Evolutionary conservation across 2,888 invertebrate species (phyloP), one percentile per base, ranked within the genome.

Genomic region (Acronicta alni): DNA sequence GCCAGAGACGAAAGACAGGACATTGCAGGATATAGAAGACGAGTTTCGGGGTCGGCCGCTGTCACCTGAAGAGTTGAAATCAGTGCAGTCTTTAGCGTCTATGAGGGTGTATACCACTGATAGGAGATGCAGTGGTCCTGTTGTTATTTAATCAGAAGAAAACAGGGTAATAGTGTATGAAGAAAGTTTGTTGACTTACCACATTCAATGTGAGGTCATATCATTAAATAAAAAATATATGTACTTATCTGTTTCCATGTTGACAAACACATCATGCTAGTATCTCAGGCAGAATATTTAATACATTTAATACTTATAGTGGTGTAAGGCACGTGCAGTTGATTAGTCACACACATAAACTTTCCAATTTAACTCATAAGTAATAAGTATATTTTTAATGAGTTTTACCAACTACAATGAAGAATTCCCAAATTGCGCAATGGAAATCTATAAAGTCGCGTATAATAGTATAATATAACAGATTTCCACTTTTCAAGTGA

Each of bases 1-100:
- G 5, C 92, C 92, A 0, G 92, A 92, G 68, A 92, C 92, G 0
- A 92, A 92, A 16, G 92, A 91, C 48, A 86, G 90, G 57, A 91
- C 91, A 0, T 67, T 91, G 14, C 90, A 89, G 61, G 90, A 92
- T 62, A 92, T 92, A 26, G 91, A 92, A 57, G 89, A 91, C 18
- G 91, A 90, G 72, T 91, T 92, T 39, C 82, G 89, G 59, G 91
- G 91, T 1, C 75, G 77, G 39, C 81, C 80, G 9, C 20, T 81
- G 17, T 75, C 77, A 9, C 63, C 60, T 42, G 75, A 77, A 2
- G 76, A 77, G 55, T 9, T 75, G 12, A 75, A 75, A 43, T 80
- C 80, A 0, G 68, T 69, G 7, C 74, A 79, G 23, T 79, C 79
- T 9, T 52, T 80, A 20, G 60, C 72, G 3, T 80, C 80, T n/a